Base-by-base conservation (phyloP, 2,888 invertebrate genomes). In the Ectemnius continuus region DNA sequence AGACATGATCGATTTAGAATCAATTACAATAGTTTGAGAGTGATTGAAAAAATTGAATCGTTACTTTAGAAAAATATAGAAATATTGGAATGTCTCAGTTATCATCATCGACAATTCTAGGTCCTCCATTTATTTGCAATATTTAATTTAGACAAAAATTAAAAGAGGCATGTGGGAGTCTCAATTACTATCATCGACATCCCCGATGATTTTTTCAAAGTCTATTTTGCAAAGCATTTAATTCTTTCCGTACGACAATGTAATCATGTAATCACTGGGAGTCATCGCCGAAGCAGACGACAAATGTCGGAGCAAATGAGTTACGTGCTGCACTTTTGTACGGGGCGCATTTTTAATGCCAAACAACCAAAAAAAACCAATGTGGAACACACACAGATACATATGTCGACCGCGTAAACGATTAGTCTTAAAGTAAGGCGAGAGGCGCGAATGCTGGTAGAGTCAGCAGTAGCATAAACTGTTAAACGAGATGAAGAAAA, bases 251-350 rank as follows among this genome's bases (percentile, higher is more conserved):
- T 20, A 2, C 2, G 1, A 20, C 20, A 20, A 20, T 20, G 20
- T 20, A 20, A 20, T 20, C 23, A 23, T 23, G 23, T 23, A 23
- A 23, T 23, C 23, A 23, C 23, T 23, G 5, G 16, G 16, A 8
- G 65, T 62, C 68, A 67, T 68, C 56, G 26, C 67, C 57, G 60
- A 26, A 61, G 70, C 71, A 63, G 65, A 18, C 28, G 47, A 63
- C 58, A 67, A 36, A 13, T 4, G 36, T 72, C 28, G 48, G 69
- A 56, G 48, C 36, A 68, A 65, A 67, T 52, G 73, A 77, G 59
- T 56, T 61, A 64, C 56, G 61, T 57, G 65, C 73, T 75, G 78
- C 77, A 82, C 73, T 82, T 84, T 84, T 83, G 73, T 84, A 84
- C 79, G 73, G 76, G 56, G 61, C 71, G 71, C 64, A 52, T 52